A percentile compares a stretch with the other conserved stretches of the same genome.
Evolutionary conservation across 2,113 vertebrate genomes (phyloP).

Genomic region (Synodontis membranacea): DNA sequence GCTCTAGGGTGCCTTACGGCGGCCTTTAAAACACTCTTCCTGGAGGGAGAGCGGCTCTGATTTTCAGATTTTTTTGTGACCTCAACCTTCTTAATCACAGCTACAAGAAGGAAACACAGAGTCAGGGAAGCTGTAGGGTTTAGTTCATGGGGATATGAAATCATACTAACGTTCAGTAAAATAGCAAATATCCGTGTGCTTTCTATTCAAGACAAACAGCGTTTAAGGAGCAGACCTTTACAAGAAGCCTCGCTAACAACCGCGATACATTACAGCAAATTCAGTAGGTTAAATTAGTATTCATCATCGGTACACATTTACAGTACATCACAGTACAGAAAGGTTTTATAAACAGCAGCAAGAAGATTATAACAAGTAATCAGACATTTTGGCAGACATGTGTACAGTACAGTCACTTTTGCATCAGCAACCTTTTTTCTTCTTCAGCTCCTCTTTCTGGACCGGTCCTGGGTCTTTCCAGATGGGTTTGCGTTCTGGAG

Average conservation of each 20-base stretch:
- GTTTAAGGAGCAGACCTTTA: background rate
- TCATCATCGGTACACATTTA: background rate
- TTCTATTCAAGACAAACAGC: background rate
- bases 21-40: slow-evolving; percentile 92
- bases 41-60: slow-evolving; percentile 92
- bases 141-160: slow-evolving; percentile 39
- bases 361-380: slow-evolving; percentile 4
- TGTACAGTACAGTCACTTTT: slow-evolving; percentile 18
- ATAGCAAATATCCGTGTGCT: background rate
- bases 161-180: background rate
- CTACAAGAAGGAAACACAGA: slow-evolving; percentile 71
- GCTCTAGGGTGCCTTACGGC: slow-evolving; percentile 91
- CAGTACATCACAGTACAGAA: slow-evolving; percentile 21
- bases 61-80: slow-evolving; percentile 93
- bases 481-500: slow-evolving; percentile 91
- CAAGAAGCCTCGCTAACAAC: background rate
- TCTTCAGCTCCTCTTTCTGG: slow-evolving; percentile 94
- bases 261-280: background rate
- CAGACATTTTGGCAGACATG: background rate
- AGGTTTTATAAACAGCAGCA: background rate
- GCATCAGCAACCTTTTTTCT: slow-evolving; percentile 95
- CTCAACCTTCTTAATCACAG: slow-evolving; percentile 96
- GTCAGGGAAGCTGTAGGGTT: slow-evolving; percentile 43
- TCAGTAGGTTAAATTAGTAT: background rate
- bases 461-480: slow-evolving; percentile 89